Conservation (phyloP, 2,113 vertebrate species). For the Gambusia holbrooki region DNA sequence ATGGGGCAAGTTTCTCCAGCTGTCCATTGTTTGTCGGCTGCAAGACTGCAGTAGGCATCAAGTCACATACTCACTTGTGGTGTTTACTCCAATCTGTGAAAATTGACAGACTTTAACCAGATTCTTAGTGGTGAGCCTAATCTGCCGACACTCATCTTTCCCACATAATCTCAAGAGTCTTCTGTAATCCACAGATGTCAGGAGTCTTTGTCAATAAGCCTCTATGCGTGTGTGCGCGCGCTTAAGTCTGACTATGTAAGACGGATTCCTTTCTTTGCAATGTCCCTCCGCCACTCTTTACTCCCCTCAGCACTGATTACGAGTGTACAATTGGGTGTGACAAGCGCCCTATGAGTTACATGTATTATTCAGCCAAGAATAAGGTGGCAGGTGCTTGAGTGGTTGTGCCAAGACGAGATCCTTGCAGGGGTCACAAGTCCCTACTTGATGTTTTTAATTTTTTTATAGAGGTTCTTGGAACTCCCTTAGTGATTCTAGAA, state of each 20-base stretch:
- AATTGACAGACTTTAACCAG: slow-evolving; percentile 40
- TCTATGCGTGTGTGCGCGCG: slow-evolving; percentile 13
- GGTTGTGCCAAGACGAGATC: slow-evolving; percentile 38
- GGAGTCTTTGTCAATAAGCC: slow-evolving; percentile 32
- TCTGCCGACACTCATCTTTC: slow-evolving; percentile 36
- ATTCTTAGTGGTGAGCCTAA: slow-evolving; percentile 47
- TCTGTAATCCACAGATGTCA: slow-evolving; percentile 55
- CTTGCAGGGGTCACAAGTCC: slow-evolving; percentile 11
- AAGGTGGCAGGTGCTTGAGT: slow-evolving; percentile 59
- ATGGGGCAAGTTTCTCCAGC: slow-evolving; percentile 10
- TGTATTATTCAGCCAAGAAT: slow-evolving; percentile 73
- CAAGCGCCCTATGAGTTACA: slow-evolving; percentile 29
- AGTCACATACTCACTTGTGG: background rate
- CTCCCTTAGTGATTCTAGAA: background rate
- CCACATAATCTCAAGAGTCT: slow-evolving; percentile 48
- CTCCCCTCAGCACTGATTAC: slow-evolving; percentile 28
- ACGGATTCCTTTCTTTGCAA: background rate
- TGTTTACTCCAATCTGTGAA: slow-evolving; percentile 15
- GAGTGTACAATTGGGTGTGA: slow-evolving; percentile 38
- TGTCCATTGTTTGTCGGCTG: slow-evolving; percentile 29
- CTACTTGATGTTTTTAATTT: slow-evolving; percentile 16
- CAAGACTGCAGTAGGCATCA: background rate
- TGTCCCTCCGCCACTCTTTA: slow-evolving; percentile 16
- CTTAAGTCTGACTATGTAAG: background rate
- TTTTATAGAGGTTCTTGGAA: slow-evolving; percentile 12